Base-by-base conservation (phyloP, 2,888 invertebrate genomes). In the Ferdinandea cuprea region DNA sequence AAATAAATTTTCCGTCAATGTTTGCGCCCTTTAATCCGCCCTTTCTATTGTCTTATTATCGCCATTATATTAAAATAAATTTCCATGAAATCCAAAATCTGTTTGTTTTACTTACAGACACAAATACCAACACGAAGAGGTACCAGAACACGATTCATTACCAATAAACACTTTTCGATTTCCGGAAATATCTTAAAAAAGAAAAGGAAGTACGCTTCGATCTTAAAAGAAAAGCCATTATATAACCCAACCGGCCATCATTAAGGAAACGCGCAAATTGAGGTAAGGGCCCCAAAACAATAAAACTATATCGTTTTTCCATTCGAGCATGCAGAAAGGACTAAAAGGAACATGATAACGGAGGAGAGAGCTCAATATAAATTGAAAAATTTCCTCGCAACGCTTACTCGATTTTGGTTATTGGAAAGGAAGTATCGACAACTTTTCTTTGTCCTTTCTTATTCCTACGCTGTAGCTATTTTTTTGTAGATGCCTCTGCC, bases 261-360 rank as follows among this genome's bases (percentile, higher is more conserved):
- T 80, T 80, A 76, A 44, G 69, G 76, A 65, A 80, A 76, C 76
- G 76, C 69, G 69, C 65, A 76, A 80, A 76, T 80, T 76, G 63
- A 59, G 58, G 80, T 76, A 69, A 80, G 69, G 44, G 58, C 44
- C 80, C 69, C 37, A 74, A 76, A 80, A 56, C 52, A 77, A 76
- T 80, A 80, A 71, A 80, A 80, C 44, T 69, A 76, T 80, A 76
- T 80, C 76, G 76, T 40, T 74, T 44, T 48, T 80, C 63, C 50
- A 69, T 69, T 80, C 56, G 68, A 63, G 76, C 80, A 76, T 56
- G 44, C 63, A 68, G 28, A 78, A 44, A 76, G 17, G 80, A 68
- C 25, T 25, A 25, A 25, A 25, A 25, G 25, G 25, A 25, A 2
- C 5, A 25, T 58, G 15, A 15, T 63, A 66, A 71, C 71, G 48